phyloP scores from a whole-genome alignment of 2,888 invertebrate genomes.

The Cheiracanthium punctorium region DNA sequence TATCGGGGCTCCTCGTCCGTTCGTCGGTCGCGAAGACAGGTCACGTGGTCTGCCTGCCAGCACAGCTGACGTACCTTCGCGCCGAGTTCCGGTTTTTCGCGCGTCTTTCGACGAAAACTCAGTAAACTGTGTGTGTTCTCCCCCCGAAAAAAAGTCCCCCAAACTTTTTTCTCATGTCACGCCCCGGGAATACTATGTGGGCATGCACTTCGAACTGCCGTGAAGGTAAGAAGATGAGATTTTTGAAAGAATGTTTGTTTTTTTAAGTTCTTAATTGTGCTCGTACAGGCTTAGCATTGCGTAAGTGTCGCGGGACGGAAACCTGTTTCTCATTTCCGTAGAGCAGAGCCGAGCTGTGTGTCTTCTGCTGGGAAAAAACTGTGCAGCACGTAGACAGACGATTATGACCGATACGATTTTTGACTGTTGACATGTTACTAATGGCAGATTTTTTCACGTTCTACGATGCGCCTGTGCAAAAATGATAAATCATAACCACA shows the following conservation, averaged over 20 bases:
- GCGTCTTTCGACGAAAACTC: slow-evolving; percentile 1
- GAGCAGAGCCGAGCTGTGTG: background rate
- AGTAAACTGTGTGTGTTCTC: background rate
- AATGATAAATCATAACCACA: background rate
- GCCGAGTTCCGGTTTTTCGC: slow-evolving; percentile 15
- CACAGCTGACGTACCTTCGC: slow-evolving; percentile 17
- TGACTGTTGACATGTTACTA: slow-evolving; percentile 6
- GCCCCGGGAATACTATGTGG: background rate
- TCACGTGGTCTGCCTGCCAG: background rate
- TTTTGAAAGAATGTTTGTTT: background rate
- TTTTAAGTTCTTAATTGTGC: background rate
- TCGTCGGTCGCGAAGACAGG: background rate
- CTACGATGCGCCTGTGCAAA: background rate
- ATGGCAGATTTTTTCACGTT: background rate
- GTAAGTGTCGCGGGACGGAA: slow-evolving; percentile 60
- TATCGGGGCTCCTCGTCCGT: background rate
- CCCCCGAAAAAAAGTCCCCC: background rate
- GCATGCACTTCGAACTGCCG: background rate
- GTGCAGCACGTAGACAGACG: slow-evolving; percentile 11
- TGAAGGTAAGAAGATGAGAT: background rate
- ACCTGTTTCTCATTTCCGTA: slow-evolving; percentile 60
- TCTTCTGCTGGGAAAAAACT: slow-evolving; percentile 36
- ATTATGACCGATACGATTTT: slow-evolving; percentile 38
- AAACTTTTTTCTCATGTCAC: background rate
- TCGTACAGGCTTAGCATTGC: slow-evolving; percentile 12